Evolutionary conservation across 2,888 invertebrate genomes (phyloP).

Genomic region (Thumatha senex): DNA sequence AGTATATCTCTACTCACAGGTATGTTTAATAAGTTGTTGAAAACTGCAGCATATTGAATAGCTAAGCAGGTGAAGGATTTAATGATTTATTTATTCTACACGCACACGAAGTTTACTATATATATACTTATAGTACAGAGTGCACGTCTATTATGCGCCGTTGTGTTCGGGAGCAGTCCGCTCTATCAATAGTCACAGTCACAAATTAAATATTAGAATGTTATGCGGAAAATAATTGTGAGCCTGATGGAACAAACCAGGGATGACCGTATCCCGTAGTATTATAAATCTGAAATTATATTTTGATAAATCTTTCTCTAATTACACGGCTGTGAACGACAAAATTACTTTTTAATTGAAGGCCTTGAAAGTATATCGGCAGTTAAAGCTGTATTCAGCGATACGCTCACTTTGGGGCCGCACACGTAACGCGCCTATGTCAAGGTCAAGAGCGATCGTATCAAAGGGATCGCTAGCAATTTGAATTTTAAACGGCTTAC

Average conservation of each 20-base stretch:
- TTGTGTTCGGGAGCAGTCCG: too few species aligned
- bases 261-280: too few species aligned
- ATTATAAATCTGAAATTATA: too few species aligned
- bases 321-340: background rate
- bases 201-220: background rate
- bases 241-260: background rate
- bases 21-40: too few species aligned
- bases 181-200: too few species aligned
- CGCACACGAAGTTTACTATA: too few species aligned
- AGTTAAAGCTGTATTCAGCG: conserved; percentile 10
- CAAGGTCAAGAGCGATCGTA: conserved; percentile 13
- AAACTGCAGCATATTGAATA: too few species aligned
- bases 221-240: too few species aligned
- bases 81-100: too few species aligned
- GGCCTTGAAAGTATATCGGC: conserved; percentile 12
- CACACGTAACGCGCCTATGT: conserved; percentile 11
- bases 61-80: background rate
- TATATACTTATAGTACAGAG: too few species aligned
- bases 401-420: conserved; percentile 4
- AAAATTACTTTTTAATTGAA: conserved; percentile 8
- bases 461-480: conserved; percentile 8
- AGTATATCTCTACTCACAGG: too few species aligned
- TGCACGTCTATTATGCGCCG: too few species aligned
- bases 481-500: conserved; percentile 9
- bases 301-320: background rate